Conservation (phyloP, 2,888 invertebrate species). For the Cheilosia soror region DNA sequence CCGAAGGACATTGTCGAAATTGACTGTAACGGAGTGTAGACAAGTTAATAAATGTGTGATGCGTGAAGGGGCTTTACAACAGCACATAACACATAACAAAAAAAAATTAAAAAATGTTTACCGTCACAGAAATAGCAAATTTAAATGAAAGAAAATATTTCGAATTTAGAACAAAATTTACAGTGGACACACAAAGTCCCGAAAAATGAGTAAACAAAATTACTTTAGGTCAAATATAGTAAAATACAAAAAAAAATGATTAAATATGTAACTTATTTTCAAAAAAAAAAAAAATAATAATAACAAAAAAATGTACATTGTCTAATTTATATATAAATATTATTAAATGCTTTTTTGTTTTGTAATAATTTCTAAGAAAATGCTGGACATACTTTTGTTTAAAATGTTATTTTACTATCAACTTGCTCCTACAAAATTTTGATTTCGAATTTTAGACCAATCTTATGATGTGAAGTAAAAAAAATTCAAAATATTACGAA, state of each 20-base stretch:
- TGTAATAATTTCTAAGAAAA: slow-evolving; percentile 56
- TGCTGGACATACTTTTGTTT: slow-evolving; percentile 52
- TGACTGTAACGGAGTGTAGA: slow-evolving; percentile 95
- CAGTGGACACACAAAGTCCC: slow-evolving; percentile 33
- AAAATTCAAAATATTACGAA: neutral
- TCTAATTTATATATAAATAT: slow-evolving; percentile 65
- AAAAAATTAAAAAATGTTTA: slow-evolving; percentile 50
- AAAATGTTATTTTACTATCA: slow-evolving; percentile 39
- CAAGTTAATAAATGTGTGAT: slow-evolving; percentile 11
- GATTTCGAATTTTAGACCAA: neutral
- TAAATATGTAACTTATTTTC: slow-evolving; percentile 71
- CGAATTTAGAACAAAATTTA: slow-evolving; percentile 72
- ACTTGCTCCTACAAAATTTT: slow-evolving; percentile 4
- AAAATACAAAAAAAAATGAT: slow-evolving; percentile 54
- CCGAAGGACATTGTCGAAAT: slow-evolving; percentile 99
- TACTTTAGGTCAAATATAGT: slow-evolving; percentile 73
- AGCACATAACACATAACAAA: slow-evolving; percentile 57
- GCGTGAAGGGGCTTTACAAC: slow-evolving; percentile 67
- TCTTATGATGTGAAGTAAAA: neutral
- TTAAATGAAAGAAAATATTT: slow-evolving; percentile 40
- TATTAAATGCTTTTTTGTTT: slow-evolving; percentile 48
- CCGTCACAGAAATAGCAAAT: slow-evolving; percentile 12
- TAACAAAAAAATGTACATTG: slow-evolving; percentile 63
- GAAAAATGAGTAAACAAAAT: slow-evolving; percentile 33
- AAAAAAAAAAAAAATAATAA: slow-evolving; percentile 44